Percentiles rank a stretch among this genome's conserved stretches.
Evolutionary conservation across 1,140 invertebrate genomes (phyloP).

Genomic region (Drosophila ficusphila): DNA sequence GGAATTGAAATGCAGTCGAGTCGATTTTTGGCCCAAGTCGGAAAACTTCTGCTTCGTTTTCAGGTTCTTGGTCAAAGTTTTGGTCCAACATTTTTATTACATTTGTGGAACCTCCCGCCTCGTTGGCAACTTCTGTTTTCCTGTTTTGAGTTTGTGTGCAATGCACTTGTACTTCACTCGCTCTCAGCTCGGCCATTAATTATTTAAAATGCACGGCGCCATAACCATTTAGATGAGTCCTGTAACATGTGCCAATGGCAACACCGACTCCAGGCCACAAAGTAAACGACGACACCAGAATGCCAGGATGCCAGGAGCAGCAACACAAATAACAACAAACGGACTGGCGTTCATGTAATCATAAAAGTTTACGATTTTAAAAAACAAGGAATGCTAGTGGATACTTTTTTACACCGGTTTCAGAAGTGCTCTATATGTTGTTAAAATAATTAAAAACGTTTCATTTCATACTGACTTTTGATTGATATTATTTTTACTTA

Average conservation of each 20-base stretch:
- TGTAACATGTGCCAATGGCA: constrained; percentile 59
- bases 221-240: constrained; percentile 65
- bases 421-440: not conserved
- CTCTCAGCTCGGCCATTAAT: constrained; percentile 57
- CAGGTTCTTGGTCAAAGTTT: constrained; percentile 67
- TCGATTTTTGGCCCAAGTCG: constrained; percentile 42
- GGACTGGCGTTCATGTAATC: constrained; percentile 55
- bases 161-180: constrained; percentile 11
- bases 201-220: constrained; percentile 72
- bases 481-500: not conserved
- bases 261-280: constrained; percentile 30
- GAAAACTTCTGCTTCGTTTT: constrained; percentile 55
- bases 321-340: constrained; percentile 29
- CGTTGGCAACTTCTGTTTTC: not conserved
- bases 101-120: constrained; percentile 58
- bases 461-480: too few relatives aligned
- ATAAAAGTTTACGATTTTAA: constrained; percentile 73
- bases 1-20: constrained; percentile 81
- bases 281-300: constrained; percentile 34
- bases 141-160: not conserved
- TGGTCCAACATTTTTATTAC: constrained; percentile 69
- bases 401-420: not conserved
- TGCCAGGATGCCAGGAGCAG: not conserved
- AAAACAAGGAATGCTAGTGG: constrained; percentile 3
- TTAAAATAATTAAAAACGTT: not conserved